Percentiles rank a stretch among this genome's conserved stretches.
phyloP scores from a whole-genome alignment of 1,140 invertebrate genomes.

The Popillia japonica region DNA sequence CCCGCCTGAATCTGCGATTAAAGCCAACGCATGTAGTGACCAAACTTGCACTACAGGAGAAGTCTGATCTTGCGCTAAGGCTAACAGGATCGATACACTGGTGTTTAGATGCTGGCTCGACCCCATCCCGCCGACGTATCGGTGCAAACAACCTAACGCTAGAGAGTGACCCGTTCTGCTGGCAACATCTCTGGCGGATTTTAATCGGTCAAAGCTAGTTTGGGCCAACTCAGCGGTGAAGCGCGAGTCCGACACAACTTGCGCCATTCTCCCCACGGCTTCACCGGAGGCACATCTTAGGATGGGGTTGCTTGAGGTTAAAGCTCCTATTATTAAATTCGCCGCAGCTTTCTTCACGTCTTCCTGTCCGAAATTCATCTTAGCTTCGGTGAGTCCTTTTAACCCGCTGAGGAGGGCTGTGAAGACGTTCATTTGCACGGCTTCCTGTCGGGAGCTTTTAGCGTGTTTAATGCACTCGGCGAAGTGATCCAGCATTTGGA shows the following conservation, averaged over 20 bases:
- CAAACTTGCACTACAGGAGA: constrained; percentile 94
- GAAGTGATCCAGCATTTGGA: constrained; percentile 98
- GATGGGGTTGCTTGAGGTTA: constrained; percentile 85
- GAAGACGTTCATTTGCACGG: constrained; percentile 97
- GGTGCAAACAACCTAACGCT: constrained; percentile 90
- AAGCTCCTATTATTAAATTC: constrained; percentile 78
- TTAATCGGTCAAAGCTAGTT: constrained; percentile 89
- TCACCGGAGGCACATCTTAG: constrained; percentile 89
- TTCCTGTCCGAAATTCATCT: constrained; percentile 86
- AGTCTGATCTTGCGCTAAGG: constrained; percentile 91
- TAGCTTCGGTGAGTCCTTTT: constrained; percentile 87
- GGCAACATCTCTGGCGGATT: constrained; percentile 86
- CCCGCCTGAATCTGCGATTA: constrained; percentile 97
- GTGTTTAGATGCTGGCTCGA: constrained; percentile 92
- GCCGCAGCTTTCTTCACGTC: constrained; percentile 89
- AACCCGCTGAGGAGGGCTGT: constrained; percentile 90
- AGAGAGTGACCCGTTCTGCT: constrained; percentile 92
- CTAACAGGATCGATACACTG: constrained; percentile 91
- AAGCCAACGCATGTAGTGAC: constrained; percentile 92
- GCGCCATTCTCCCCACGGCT: constrained; percentile 87
- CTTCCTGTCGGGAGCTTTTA: constrained; percentile 91
- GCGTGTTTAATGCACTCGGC: constrained; percentile 92
- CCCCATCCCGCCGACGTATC: constrained; percentile 90
- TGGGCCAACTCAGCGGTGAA: constrained; percentile 93
- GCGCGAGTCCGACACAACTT: constrained; percentile 83